phyloP scores from a whole-genome alignment of 2,888 invertebrate species.

The Smittia sp. region DNA sequence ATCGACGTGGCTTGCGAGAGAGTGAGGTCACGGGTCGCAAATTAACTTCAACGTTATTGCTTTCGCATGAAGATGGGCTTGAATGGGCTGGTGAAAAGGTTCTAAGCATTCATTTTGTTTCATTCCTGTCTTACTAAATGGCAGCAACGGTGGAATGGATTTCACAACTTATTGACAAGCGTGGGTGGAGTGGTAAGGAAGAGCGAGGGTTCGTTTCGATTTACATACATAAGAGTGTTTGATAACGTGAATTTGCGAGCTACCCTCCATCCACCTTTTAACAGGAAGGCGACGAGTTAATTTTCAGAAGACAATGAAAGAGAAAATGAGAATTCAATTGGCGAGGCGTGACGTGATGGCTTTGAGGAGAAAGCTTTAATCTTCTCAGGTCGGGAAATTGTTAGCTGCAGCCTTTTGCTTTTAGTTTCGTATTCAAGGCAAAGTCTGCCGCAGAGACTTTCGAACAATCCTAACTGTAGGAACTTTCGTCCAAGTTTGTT shows the following conservation, averaged over 20 bases:
- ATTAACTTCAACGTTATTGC: not conserved
- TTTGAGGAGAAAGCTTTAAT: not conserved
- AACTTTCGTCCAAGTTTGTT: too few species aligned
- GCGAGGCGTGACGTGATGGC: too few species aligned
- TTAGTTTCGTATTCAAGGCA: too few species aligned
- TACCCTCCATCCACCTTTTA: slow-evolving; percentile 37
- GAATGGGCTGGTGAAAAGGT: slow-evolving; percentile 23
- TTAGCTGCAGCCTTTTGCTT: too few species aligned
- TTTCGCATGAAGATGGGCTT: not conserved
- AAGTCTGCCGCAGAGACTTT: too few species aligned
- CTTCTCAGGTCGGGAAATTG: too few species aligned
- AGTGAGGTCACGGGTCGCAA: not conserved
- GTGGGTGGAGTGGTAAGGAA: not conserved
- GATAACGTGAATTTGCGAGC: slow-evolving; percentile 31
- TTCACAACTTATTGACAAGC: not conserved
- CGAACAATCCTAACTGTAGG: too few species aligned
- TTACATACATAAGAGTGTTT: slow-evolving; percentile 36
- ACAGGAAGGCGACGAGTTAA: not conserved
- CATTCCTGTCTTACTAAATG: not conserved
- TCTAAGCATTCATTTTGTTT: not conserved
- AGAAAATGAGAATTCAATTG: not conserved
- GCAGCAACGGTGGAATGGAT: not conserved
- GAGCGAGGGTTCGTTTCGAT: not conserved
- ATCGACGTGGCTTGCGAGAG: not conserved
- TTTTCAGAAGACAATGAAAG: not conserved